phyloP scores from a whole-genome alignment of 2,797 vertebrate genomes.

The Hoplostethus atlanticus region DNA sequence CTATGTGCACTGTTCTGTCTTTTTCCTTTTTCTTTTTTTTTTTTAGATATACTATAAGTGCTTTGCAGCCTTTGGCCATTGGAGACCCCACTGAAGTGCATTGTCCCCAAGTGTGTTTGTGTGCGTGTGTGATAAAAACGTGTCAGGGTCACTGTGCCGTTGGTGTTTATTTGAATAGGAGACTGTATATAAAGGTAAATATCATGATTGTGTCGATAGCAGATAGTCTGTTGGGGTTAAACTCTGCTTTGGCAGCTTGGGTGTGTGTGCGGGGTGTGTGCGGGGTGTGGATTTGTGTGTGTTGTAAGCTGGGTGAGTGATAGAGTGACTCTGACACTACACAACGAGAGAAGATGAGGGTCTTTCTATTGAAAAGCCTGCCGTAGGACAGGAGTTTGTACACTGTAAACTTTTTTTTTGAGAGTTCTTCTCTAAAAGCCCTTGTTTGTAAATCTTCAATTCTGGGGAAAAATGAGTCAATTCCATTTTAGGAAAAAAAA shows the following conservation, averaged over 20 bases:
- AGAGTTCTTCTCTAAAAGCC: slow-evolving; percentile 87
- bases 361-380: slow-evolving; percentile 93
- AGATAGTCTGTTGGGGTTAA: slow-evolving; percentile 89
- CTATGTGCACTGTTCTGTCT: slow-evolving; percentile 90
- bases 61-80: slow-evolving; percentile 92
- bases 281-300: slow-evolving; percentile 33
- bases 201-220: slow-evolving; percentile 87
- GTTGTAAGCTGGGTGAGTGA: slow-evolving; percentile 45
- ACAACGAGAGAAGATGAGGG: slow-evolving; percentile 88
- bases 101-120: slow-evolving; percentile 75
- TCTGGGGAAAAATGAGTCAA: slow-evolving; percentile 88
- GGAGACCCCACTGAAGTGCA: slow-evolving; percentile 92
- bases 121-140: slow-evolving; percentile 75
- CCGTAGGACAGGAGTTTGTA: slow-evolving; percentile 97
- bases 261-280: slow-evolving; percentile 37
- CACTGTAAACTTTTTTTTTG: slow-evolving; percentile 96
- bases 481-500: slow-evolving; percentile 90
- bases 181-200: slow-evolving; percentile 92
- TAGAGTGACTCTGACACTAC: slow-evolving; percentile 92
- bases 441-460: slow-evolving; percentile 95
- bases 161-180: slow-evolving; percentile 83
- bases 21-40: slow-evolving; percentile 35
- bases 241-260: slow-evolving; percentile 91
- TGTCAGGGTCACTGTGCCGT: slow-evolving; percentile 88
- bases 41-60: slow-evolving; percentile 80